phyloP scores from a whole-genome alignment of 2,888 invertebrate genomes.

The Pomacea canaliculata region DNA sequence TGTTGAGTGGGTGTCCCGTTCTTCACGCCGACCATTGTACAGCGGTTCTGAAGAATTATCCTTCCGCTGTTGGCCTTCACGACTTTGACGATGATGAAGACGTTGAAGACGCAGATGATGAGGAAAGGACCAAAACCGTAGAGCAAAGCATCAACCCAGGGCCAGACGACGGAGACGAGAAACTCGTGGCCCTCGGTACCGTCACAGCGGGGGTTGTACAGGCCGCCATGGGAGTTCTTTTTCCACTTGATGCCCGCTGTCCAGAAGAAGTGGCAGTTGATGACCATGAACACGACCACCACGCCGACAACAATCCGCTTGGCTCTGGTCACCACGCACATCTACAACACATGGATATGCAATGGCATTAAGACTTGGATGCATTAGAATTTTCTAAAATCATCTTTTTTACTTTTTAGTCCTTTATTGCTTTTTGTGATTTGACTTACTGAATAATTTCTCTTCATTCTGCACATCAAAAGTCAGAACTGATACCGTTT shows the following conservation, averaged over 20 bases:
- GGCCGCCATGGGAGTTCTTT: slow-evolving; percentile 27
- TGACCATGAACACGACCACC: slow-evolving; percentile 45
- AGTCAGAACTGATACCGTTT: no score
- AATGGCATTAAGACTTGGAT: neutral
- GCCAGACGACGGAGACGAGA: slow-evolving; percentile 56
- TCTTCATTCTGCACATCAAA: slow-evolving; percentile 33
- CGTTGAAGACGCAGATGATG: slow-evolving; percentile 52
- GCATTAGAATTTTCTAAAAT: no score
- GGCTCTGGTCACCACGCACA: slow-evolving; percentile 58
- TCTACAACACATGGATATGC: slow-evolving; percentile 14
- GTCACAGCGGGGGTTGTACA: slow-evolving; percentile 37
- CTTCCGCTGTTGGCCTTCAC: slow-evolving; percentile 37
- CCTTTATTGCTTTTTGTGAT: no score
- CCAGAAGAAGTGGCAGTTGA: slow-evolving; percentile 64
- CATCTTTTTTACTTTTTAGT: no score
- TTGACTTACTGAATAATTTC: neutral
- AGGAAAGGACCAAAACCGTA: slow-evolving; percentile 65
- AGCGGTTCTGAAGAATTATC: slow-evolving; percentile 22
- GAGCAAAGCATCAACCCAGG: slow-evolving; percentile 63
- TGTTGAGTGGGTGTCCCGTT: slow-evolving; percentile 2
- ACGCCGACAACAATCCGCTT: slow-evolving; percentile 51
- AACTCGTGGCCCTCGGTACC: slow-evolving; percentile 35
- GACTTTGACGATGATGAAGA: slow-evolving; percentile 55
- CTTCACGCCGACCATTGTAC: neutral
- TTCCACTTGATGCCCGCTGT: slow-evolving; percentile 45